Base-by-base conservation (phyloP, 35 echinoderm and acorn worm species). In the Hemicentrotus pulcherrimus region DNA sequence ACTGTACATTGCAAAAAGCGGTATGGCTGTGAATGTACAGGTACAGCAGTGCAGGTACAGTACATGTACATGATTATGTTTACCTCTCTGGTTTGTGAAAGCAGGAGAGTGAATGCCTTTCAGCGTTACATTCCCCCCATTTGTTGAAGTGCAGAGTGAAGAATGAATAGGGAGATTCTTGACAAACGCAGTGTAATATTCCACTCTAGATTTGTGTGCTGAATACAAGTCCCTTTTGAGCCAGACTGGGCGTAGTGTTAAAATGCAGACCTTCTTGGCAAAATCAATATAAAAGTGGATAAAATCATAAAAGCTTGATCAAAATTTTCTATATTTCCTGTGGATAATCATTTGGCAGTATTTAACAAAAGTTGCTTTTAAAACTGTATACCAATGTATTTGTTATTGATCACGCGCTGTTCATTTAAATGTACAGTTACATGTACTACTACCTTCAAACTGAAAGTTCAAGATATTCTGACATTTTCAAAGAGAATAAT, bases 161-260 rank as follows among this genome's bases (percentile, higher is more conserved):
- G 28, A 78, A 78, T 28, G 65, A 78, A 78, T 18, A 24, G 65
- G 65, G 65, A 78, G 65, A 78, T 78, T 78, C 65, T 22, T 78
- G 65, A 78, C 65, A 78, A 78, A 78, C 19, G 65, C 65, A n/a
- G 65, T 78, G 22, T 78, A 78, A 78, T 78, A 78, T 78, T 78
- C 65, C 65, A 78, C 65, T 78, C 6, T 71, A 71, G 61, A 71
- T 71, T 71, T 78, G 65, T 78, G 65, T n/a, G 65, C 65, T 78
- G 65, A 78, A 78, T 78, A 24, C 65, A 78, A 78, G 65, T 78
- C 65, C 65, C 65, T 78, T 78, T 78, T 28, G 19, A 78, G 65
- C 65, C 65, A 78, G 65, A 22, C 19, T 1, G 19, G 19, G 15
- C 7, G 6, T 78, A 78, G 65, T 78, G 19, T 78, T n/a, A 18